Base-by-base conservation (phyloP, 2,797 vertebrate genomes). In the Schizothorax lantsangensis region DNA sequence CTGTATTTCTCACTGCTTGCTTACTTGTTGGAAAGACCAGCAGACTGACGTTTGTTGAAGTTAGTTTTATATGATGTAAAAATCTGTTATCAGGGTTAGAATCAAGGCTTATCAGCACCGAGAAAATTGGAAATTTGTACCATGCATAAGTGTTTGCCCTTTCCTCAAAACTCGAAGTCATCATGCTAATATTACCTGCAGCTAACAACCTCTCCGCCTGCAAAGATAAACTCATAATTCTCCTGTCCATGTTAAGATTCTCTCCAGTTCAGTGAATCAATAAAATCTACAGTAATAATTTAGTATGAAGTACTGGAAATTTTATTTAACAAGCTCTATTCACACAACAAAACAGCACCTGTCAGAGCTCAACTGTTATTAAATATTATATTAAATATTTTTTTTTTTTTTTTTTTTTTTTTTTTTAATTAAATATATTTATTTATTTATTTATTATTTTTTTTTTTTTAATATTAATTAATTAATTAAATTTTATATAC, bases 91-190 rank as follows among this genome's bases (percentile, higher is more conserved):
- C 8, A 40, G 49, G 30, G 47, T 71, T 57, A 57, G 33, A 57
- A 83, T 83, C 23, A 12, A 26, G 68, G 1, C 15, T 83, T 83
- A 72, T 83, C 47, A 68, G 45, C 87, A 66, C 43, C 21, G 75
- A 45, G 40, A 45, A 83, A 84, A 88, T 88, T 69, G 47, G n/a
- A 83, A 59, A 49, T 85, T 43, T 68, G n/a, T 85, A 38, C 30
- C 36, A 79, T 52, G 49, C 82, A 54, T 78, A 64, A 75, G 38
- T 75, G 36, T 54, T 84, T 79, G 10, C 73, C 75, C 78, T 66
- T 77, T 11, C 57, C 90, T 89, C 10, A 87, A 89, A 87, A 87
- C 79, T 6, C 64, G 78, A 79, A 75, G 43, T 5, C 19, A 86
- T 89, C 78, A 84, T 66, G 69, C 23, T 69, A 3, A 69, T 49